Conservation (phyloP, 2,888 invertebrate genomes). For the Ophion slaviceki region DNA sequence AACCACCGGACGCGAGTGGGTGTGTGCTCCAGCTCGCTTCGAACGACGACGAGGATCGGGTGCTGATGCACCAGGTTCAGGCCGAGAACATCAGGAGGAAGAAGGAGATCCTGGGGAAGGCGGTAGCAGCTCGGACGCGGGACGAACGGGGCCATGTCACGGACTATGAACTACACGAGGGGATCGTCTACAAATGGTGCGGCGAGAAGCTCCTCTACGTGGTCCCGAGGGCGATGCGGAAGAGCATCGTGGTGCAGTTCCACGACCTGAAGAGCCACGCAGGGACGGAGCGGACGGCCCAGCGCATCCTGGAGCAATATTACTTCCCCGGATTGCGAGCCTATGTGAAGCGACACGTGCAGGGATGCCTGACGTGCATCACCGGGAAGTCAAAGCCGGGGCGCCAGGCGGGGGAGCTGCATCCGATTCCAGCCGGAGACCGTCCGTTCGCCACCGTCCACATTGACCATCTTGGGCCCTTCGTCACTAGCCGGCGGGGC, state of each 20-base stretch:
- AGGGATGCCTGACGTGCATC: too few relatives aligned
- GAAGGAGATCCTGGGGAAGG: background rate
- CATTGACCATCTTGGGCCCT: background rate
- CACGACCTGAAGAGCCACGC: constrained; percentile 37
- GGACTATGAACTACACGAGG: background rate
- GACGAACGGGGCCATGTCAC: background rate
- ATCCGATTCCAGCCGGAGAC: background rate
- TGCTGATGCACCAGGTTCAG: background rate
- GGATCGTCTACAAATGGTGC: constrained; percentile 2
- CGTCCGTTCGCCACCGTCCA: background rate
- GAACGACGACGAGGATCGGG: constrained; percentile 21
- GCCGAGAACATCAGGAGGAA: background rate
- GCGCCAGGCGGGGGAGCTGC: too few relatives aligned
- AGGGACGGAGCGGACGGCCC: background rate
- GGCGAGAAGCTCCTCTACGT: constrained; percentile 13
- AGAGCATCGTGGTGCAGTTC: constrained; percentile 45
- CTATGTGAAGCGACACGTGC: background rate
- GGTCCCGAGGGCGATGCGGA: constrained; percentile 34
- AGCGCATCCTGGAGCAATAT: constrained; percentile 12
- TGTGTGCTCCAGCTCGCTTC: background rate
- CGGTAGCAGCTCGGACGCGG: background rate
- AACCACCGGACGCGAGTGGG: background rate
- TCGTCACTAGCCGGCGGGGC: background rate
- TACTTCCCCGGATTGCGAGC: constrained; percentile 25
- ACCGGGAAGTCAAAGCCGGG: too few relatives aligned